Evolutionary conservation across 2,888 invertebrate genomes (phyloP).

Genomic region (Didymodactylos carnosus): DNA sequence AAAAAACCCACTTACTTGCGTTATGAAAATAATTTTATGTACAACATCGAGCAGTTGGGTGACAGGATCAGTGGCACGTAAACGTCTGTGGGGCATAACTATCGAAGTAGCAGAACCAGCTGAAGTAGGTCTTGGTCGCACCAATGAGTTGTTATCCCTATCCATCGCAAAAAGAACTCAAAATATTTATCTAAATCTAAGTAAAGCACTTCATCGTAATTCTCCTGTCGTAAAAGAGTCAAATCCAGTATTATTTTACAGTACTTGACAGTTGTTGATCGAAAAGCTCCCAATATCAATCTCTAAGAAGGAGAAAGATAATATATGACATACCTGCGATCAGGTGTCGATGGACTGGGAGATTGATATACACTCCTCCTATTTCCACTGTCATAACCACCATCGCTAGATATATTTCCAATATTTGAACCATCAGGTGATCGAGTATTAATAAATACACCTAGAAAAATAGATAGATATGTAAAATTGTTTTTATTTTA

Average conservation of each 20-base stretch:
- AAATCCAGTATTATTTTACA: too few relatives aligned
- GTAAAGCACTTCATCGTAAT: too few relatives aligned
- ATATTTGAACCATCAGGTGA: neutral
- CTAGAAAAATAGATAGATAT: too few relatives aligned
- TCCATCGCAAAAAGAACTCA: too few relatives aligned
- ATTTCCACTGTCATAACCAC: neutral
- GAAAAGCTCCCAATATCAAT: neutral
- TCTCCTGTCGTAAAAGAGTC: too few relatives aligned
- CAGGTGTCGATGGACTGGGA: neutral
- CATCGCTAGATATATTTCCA: neutral
- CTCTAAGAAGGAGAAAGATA: neutral
- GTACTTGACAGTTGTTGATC: too few relatives aligned
- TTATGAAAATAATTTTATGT: neutral
- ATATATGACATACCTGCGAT: neutral
- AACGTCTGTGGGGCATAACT: neutral
- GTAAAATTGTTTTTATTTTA: too few relatives aligned
- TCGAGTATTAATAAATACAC: neutral
- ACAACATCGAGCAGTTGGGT: neutral
- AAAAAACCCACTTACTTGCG: neutral
- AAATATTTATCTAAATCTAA: too few relatives aligned
- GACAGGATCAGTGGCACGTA: neutral
- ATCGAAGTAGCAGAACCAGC: neutral
- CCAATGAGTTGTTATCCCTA: too few relatives aligned
- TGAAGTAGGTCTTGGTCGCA: neutral
- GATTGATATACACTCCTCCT: neutral